Base-by-base conservation (phyloP, 2,113 vertebrate species). In the Barbus barbus region DNA sequence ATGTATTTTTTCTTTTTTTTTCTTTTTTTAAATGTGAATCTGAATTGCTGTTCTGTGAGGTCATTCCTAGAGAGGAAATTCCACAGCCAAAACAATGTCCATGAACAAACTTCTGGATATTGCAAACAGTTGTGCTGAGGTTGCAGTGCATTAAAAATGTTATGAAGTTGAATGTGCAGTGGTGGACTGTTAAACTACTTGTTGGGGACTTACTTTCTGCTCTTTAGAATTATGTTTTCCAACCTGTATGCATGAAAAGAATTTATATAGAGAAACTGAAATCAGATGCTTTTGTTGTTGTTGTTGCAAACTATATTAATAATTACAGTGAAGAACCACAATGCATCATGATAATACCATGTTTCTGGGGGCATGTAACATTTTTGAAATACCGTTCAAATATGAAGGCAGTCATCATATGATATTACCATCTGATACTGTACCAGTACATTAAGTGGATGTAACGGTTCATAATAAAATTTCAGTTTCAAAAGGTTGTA, bases 41-140 rank as follows among this genome's bases (percentile, higher is more conserved):
- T 65, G 58, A 36, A 71, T 16, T 31, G 48, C 26, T 46, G 46
- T 26, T 78, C n/a, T 44, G 24, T 81, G 53, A 74, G 41, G 28
- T 67, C 41, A 79, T 61, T 60, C 67, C 48, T 83, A 41, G 58
- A 73, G 48, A 75, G 58, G 82, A 73, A 61, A 83, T 75, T 72
- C 53, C 53, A 61, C 14, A 65, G 60, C 51, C 71, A 61, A 73
- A 63, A 53, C 82, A 51, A 76, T 44, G 11, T 83, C 46, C n/a
- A 16, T 51, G 26, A n/a, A 63, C 53, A 24, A 46, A n/a, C 72
- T 65, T 24, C 53, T 76, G 28, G 46, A 11, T 14, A 33, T 83
- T 74, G 33, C 46, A 31, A 24, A 58, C 56, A 51, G 56, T 84
- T 38, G 8, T 28, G 46, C 58, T 75, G 2, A 24, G 24, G 22